These are phyloP conservation scores for Mesocentrotus franciscanus DNA, from an alignment of 53 echinoderm and acorn worm species.

Conservation along the genomic window DNA sequence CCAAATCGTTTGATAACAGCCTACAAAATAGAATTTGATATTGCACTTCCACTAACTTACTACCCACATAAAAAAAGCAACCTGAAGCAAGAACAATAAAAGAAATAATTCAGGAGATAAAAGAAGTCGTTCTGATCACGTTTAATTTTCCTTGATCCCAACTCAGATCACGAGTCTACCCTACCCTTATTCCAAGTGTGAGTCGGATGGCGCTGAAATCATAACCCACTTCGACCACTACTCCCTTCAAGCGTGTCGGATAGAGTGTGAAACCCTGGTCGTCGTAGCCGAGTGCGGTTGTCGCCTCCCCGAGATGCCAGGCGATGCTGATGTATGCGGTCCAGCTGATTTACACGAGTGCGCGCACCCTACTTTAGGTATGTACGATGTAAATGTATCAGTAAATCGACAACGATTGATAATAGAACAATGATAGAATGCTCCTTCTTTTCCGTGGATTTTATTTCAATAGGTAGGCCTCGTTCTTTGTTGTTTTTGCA, in stretches of 20 bases:
- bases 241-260: conserved; percentile 91
- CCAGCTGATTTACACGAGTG: conserved; percentile 88
- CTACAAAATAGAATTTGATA: too few relatives aligned
- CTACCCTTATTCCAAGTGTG: conserved; percentile 76
- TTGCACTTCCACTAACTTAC: too few relatives aligned
- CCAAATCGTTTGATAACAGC: too few relatives aligned
- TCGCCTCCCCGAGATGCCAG: conserved; percentile 89
- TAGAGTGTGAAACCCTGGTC: conserved; percentile 89
- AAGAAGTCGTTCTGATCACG: too few relatives aligned
- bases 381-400: neutral
- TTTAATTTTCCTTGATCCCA: neutral
- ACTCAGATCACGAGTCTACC: conserved; percentile 81
- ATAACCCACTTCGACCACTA: conserved; percentile 82
- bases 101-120: too few relatives aligned
- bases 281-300: conserved; percentile 82
- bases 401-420: neutral
- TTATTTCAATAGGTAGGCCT: too few relatives aligned
- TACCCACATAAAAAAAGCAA: too few relatives aligned
- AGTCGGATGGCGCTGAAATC: conserved; percentile 52
- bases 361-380: conserved; percentile 80
- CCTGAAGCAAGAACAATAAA: too few relatives aligned
- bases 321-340: conserved; percentile 76
- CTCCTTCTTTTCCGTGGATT: too few relatives aligned
- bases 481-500: too few relatives aligned
- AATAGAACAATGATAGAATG: too few relatives aligned